Conservation (phyloP, 2,113 vertebrate species). For the Zosterops japonicus region DNA sequence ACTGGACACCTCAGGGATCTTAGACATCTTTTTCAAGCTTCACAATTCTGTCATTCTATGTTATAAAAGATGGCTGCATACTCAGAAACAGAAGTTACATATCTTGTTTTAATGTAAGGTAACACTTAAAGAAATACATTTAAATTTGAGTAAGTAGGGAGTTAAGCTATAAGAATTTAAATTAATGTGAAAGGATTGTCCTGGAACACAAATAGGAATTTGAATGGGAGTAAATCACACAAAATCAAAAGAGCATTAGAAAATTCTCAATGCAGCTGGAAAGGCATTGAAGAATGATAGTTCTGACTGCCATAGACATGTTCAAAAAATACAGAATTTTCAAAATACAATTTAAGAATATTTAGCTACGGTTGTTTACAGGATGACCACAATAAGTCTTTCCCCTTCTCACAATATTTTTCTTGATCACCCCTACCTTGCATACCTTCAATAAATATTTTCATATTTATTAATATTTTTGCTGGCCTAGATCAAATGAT, state of each 20-base stretch:
- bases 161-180: neutral
- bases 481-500: neutral
- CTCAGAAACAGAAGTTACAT: neutral
- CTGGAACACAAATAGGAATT: neutral
- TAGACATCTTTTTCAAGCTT: neutral
- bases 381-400: neutral
- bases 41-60: neutral
- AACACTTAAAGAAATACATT: neutral
- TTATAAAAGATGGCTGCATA: neutral
- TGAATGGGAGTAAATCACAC: neutral
- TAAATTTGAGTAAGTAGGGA: neutral
- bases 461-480: neutral
- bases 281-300: neutral
- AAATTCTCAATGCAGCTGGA: neutral
- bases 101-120: neutral
- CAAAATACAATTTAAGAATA: neutral
- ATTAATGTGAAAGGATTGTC: neutral
- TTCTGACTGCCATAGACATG: neutral
- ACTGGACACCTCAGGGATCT: neutral
- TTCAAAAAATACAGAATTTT: neutral
- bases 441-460: neutral
- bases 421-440: fast-evolving
- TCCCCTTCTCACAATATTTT: fast-evolving
- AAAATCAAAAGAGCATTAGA: neutral
- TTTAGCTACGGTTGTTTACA: neutral